Evolutionary conservation across 2,113 vertebrate species (phyloP).

Genomic region (Pseudolaguvia tuberculata): DNA sequence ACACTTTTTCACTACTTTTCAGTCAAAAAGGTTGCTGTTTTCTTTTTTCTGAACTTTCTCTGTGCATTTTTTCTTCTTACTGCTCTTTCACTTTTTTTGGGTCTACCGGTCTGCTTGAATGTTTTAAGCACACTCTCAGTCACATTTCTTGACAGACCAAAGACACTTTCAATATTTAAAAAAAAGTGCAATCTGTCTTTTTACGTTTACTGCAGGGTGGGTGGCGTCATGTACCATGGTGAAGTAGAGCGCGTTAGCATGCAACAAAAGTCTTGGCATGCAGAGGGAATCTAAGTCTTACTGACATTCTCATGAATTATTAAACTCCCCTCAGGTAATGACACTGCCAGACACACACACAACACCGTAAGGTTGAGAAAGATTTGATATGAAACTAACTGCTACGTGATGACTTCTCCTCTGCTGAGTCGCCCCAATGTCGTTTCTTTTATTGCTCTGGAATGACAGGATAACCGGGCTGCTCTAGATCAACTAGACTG

Average conservation of each 20-base stretch:
- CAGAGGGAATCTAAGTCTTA: constrained; percentile 39
- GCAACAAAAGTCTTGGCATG: constrained; percentile 37
- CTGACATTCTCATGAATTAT: constrained; percentile 46
- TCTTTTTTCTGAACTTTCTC: not conserved
- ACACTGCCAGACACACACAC: constrained; percentile 39
- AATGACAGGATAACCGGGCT: constrained; percentile 36
- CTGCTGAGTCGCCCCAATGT: constrained; percentile 2
- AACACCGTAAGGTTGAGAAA: constrained; percentile 41
- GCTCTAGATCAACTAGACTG: not conserved
- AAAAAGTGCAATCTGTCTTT: constrained; percentile 29
- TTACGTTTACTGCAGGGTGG: constrained; percentile 20
- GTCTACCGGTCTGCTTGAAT: not conserved
- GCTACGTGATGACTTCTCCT: constrained; percentile 42
- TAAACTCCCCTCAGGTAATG: constrained; percentile 47
- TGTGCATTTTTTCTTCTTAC: not conserved
- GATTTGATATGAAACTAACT: constrained; percentile 52
- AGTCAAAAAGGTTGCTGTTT: not conserved
- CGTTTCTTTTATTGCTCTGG: constrained; percentile 18
- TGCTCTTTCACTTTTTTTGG: not conserved
- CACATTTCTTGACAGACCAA: constrained; percentile 12
- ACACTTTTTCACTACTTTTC: not conserved
- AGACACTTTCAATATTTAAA: constrained; percentile 37
- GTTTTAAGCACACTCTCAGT: not conserved
- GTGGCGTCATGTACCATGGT: constrained; percentile 20
- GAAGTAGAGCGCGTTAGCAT: constrained; percentile 32